phyloP scores from a whole-genome alignment of 2,797 vertebrate genomes.

The Acrocephalus scirpaceus region DNA sequence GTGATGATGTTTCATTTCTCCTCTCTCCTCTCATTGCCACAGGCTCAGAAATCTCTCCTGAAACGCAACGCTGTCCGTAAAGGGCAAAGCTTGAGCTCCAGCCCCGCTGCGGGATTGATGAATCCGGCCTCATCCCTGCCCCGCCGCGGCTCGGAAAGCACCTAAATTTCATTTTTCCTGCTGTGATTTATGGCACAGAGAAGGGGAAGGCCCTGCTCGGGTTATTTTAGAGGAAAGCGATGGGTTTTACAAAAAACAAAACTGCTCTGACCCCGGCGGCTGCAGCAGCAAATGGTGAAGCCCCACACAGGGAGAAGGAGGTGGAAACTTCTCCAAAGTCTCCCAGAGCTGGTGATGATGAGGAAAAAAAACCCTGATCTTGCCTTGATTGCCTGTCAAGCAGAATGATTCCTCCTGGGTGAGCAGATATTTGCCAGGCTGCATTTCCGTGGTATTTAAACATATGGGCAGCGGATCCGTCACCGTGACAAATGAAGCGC shows the following conservation, averaged over 20 bases:
- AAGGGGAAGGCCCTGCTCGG: not conserved
- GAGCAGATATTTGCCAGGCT: constrained; percentile 29
- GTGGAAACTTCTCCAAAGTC: not conserved
- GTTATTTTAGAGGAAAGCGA: not conserved
- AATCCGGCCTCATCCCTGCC: constrained; percentile 50
- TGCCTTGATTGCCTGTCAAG: constrained; percentile 29
- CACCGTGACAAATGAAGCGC: not conserved
- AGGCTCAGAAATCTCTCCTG: not conserved
- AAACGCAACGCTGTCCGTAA: not conserved
- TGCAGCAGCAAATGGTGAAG: not conserved
- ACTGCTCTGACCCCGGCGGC: accelerated
- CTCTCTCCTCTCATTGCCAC: not conserved
- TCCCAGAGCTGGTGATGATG: not conserved
- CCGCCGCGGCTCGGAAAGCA: constrained; percentile 32
- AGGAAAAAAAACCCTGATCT: not conserved
- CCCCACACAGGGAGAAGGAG: not conserved
- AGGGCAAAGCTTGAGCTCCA: not conserved
- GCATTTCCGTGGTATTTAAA: not conserved
- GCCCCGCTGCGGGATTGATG: constrained; percentile 48
- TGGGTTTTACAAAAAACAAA: not conserved
- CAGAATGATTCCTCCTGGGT: not conserved
- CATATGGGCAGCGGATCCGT: not conserved
- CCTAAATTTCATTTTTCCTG: constrained; percentile 54
- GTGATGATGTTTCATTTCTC: not conserved
- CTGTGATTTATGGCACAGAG: not conserved